These are phyloP conservation scores for Dendrophyllia cribrosa DNA, from an alignment of 64 coral and sea anemone genomes.

Conservation along the genomic window DNA sequence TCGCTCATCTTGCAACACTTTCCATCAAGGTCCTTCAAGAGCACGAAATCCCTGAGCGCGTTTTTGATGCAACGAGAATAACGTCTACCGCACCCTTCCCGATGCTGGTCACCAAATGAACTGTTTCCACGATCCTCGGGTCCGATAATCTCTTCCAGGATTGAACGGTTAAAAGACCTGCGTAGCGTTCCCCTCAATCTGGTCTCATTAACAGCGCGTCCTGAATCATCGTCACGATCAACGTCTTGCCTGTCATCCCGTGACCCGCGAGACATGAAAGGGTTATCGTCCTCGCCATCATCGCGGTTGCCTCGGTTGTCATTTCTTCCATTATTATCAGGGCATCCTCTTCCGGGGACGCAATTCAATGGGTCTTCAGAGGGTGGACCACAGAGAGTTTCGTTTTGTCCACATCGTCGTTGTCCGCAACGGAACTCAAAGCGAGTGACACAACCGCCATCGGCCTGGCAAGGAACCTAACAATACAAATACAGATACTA, in stretches of 20 bases:
- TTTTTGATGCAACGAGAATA: neutral
- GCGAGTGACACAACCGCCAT: neutral
- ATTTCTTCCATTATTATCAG: neutral
- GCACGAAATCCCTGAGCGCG: neutral
- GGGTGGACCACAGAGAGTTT: constrained; percentile 5
- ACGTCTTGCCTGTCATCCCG: neutral
- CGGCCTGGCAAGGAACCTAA: neutral
- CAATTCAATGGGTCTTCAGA: neutral
- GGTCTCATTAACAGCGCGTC: neutral
- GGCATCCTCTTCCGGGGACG: neutral
- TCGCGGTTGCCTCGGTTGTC: neutral
- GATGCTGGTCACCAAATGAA: neutral
- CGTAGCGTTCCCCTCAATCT: neutral
- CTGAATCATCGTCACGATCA: neutral
- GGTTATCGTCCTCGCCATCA: neutral
- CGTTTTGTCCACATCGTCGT: neutral
- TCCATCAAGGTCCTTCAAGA: neutral
- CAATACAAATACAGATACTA: neutral
- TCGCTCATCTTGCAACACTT: constrained; percentile 12
- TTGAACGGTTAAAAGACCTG: neutral
- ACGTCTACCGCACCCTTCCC: neutral
- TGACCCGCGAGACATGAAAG: neutral
- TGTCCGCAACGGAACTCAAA: neutral
- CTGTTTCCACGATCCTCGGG: neutral
- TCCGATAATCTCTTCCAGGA: neutral